Evolutionary conservation across 2,113 vertebrate genomes (phyloP).

Genomic region (Bungarus multicinctus): DNA sequence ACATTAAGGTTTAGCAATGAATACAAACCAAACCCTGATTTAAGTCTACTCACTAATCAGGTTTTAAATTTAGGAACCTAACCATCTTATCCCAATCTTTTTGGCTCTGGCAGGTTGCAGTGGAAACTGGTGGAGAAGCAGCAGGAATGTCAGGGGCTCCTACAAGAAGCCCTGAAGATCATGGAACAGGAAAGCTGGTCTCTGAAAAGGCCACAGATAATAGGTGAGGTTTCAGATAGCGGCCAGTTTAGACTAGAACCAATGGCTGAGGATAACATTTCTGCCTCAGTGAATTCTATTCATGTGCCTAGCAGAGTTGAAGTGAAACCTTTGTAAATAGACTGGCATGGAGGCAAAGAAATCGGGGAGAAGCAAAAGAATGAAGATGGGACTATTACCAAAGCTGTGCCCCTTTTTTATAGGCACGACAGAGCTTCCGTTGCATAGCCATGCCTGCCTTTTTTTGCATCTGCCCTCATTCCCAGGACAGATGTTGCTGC

Average conservation of each 20-base stretch:
- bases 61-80: not conserved
- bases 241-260: not conserved
- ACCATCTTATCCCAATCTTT: not conserved
- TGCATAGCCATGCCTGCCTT: not conserved
- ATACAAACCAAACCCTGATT: not conserved
- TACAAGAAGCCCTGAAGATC: constrained; percentile 59
- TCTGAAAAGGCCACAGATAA: not conserved
- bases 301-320: not conserved
- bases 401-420: not conserved
- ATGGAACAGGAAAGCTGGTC: constrained; percentile 20
- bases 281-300: not conserved
- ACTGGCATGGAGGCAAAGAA: not conserved
- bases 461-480: not conserved
- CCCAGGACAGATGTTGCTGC: not conserved
- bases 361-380: not conserved
- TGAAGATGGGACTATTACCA: not conserved
- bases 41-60: not conserved
- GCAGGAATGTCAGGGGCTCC: constrained; percentile 75
- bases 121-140: constrained; percentile 79
- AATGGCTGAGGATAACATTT: not conserved
- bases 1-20: not conserved
- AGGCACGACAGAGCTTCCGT: not conserved
- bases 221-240: constrained; percentile 14
- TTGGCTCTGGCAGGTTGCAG: constrained; percentile 71
- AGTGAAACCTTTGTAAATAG: not conserved